Percentiles rank a stretch among this genome's conserved stretches.
phyloP scores from a whole-genome alignment of 2,888 invertebrate species.

The Helleia helle region DNA sequence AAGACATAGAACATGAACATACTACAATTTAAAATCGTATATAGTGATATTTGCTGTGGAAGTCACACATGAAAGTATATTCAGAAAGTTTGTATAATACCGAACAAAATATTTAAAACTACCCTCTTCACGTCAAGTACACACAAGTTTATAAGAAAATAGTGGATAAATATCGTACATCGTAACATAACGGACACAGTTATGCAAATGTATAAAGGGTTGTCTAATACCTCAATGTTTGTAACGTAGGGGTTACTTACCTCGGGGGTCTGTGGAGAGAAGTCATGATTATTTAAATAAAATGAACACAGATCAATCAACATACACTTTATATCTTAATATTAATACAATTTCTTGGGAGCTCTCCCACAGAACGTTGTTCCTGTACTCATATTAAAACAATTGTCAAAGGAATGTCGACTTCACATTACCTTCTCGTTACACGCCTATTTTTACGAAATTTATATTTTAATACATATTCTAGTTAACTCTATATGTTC shows the following conservation, averaged over 20 bases:
- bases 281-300: conserved; percentile 65
- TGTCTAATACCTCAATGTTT: not conserved
- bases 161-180: conserved; percentile 1
- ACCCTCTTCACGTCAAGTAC: no score
- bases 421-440: conserved; percentile 52
- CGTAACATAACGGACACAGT: not conserved
- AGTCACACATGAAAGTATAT: conserved; percentile 12
- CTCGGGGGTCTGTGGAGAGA: conserved; percentile 62
- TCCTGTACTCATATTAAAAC: conserved; percentile 34
- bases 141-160: conserved; percentile 1
- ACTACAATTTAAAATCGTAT: not conserved
- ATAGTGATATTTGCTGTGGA: conserved; percentile 12
- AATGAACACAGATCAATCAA: conserved; percentile 69
- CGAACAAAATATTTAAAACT: no score
- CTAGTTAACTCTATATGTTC: conserved; percentile 28
- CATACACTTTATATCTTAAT: conserved; percentile 73
- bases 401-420: conserved; percentile 53
- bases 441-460: conserved; percentile 44
- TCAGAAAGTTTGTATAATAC: no score
- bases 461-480: conserved; percentile 41
- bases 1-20: not conserved
- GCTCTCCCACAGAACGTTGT: conserved; percentile 37
- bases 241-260: conserved; percentile 53
- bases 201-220: not conserved
- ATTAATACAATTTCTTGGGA: conserved; percentile 56